Base-by-base conservation (phyloP, 2,888 invertebrate genomes). In the Protodeltote pygarga region DNA sequence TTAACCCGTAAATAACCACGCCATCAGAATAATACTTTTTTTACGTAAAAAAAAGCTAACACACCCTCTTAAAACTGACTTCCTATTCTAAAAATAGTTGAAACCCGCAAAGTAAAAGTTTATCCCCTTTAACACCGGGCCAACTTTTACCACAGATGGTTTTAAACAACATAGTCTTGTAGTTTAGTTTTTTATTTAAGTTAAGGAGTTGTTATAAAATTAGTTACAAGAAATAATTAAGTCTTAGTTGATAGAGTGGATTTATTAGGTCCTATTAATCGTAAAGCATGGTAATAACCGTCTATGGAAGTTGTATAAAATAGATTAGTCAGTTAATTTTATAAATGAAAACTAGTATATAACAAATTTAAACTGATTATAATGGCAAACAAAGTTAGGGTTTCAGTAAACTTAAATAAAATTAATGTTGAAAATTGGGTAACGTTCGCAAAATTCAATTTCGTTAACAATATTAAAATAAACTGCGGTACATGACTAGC, bases 61-160 rank as follows among this genome's bases (percentile, higher is more conserved):
- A 21, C 40, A 29, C 27, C 59, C 46, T 49, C 25, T 15, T 33
- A 37, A 47, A 29, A 16, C 17, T 3, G 9, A 61, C 54, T 60
- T 67, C 66, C 58, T 53, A 13, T 6, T 17, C 59, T 50, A 67
- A 50, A 62, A 52, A 59, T 54, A 59, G 52, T 38, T 49, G 15
- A 33, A 41, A 48, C 45, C 21, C 42, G 9, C 8, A 44, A 53
- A 46, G 28, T 41, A 11, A n/a, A 42, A 54, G 40, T 45, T 37
- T 21, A 49, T 64, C 49, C 52, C 46, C 33, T 47, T 48, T 33
- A 44, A 39, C 55, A 39, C 20, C 19, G 28, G 20, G 31, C 19
- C 31, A 53, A 57, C 24, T 61, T 60, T n/a, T 6, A 11, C 33
- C 41, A 21, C 65, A 58, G 35, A 63, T 65, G 67, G 55, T 65